Evolutionary conservation across 1,140 invertebrate species (phyloP).

Genomic region (Meloidogyne floridensis): DNA sequence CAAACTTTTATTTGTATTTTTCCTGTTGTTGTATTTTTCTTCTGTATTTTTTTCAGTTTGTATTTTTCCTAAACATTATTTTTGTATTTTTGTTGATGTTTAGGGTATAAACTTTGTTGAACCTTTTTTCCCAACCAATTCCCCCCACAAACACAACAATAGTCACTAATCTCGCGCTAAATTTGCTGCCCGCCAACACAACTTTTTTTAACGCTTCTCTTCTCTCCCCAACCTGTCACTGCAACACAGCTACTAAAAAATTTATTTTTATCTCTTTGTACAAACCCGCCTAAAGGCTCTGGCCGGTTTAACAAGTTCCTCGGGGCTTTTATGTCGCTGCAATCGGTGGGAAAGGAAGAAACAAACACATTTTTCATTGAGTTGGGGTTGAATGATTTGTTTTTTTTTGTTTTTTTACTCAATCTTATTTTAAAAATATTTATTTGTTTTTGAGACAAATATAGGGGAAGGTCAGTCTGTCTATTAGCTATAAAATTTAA

Average conservation of each 20-base stretch:
- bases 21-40: too few species aligned
- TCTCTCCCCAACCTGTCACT: background rate
- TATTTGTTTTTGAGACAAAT: background rate
- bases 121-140: background rate
- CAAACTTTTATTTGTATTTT: too few species aligned
- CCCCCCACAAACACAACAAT: background rate
- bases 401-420: slow-evolving; percentile 7
- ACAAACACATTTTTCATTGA: background rate
- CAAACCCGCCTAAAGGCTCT: slow-evolving; percentile 1
- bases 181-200: background rate
- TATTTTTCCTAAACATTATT: too few species aligned
- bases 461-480: background rate
- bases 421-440: background rate
- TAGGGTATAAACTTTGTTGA: background rate
- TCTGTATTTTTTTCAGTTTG: too few species aligned
- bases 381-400: too few species aligned
- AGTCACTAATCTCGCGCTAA: background rate
- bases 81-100: background rate
- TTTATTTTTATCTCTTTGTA: background rate
- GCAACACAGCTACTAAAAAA: background rate
- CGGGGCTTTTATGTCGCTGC: slow-evolving; percentile 3
- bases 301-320: slow-evolving; percentile 8
- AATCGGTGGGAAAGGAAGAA: background rate
- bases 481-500: background rate
- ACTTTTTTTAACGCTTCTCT: background rate